Evolutionary conservation across 2,888 invertebrate species (phyloP), one percentile per base, ranked within the genome.

Genomic region (Heteropelma amictum): DNA sequence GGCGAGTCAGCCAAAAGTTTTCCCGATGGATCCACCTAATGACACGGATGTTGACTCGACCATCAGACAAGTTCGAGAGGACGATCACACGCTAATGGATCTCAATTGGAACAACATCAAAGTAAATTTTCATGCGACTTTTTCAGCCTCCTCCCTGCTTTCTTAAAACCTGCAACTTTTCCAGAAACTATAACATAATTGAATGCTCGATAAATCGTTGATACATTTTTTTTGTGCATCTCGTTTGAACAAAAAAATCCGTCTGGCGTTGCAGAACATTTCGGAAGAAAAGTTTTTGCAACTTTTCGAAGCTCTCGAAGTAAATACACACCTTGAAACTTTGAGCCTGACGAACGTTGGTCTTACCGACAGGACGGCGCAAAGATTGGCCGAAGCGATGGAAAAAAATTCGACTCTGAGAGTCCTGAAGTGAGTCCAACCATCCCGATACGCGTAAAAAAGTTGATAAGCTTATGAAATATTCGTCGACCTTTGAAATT

Each of bases 71-170:
- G 94, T 99, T 79, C 93, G 95, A 86, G 95, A 97, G 80, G 97
- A 99, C 90, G 96, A 97, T 91, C 92, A 93, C 85, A 93, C 93
- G 87, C 91, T 97, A 86, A 94, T 94, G 88, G 96, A 97, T 91
- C 93, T 99, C 89, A 99, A 99, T 91, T 96, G 98, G 93, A 99
- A 99, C 92, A 99, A 99, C 91, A 99, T 99, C 91, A 98, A 97
- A 94, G 98, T 98, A 89, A 83, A n/a, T n/a, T n/a, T n/a, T n/a
- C n/a, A n/a, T n/a, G n/a, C n/a, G n/a, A n/a, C n/a, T 56, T 69
- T 45, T 4, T 2, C n/a, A n/a, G n/a, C n/a, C n/a, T n/a, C n/a
- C n/a, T n/a, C n/a, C n/a, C n/a, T n/a, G n/a, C n/a, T n/a, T n/a
- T n/a, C n/a, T n/a, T n/a, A n/a, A n/a, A n/a, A n/a, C n/a, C n/a